Evolutionary conservation across 2,888 invertebrate genomes (phyloP), one percentile per base, ranked within the genome.

Genomic region (Stenotaenia linearis): DNA sequence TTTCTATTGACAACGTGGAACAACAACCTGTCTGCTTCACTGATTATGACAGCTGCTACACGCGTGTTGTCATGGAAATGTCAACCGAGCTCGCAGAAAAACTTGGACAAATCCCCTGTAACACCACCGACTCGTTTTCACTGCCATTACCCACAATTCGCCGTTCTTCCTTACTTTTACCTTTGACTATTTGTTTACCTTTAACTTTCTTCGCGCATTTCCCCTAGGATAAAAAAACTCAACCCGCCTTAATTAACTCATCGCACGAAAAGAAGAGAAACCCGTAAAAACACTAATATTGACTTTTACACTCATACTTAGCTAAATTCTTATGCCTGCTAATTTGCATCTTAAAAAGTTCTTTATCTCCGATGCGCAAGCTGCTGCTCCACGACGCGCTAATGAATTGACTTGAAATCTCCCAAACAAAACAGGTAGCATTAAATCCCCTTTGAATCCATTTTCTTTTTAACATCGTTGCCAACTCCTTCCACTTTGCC

Each of bases 341-440:
- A 28, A 69, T 69, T 69, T 69, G 69, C 69, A 69, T 69, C 28
- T 69, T 28, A 69, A 69, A 69, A 69, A 69, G 25, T 69, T 69
- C 18, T 21, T 69, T 23, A 69, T 28, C 28, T 69, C 2, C 12
- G n/a, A 25, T 9, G 69, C 69, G 25, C 69, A 69, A 69, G 69
- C 69, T 69, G 69, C 28, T 69, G 69, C 69, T 69, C 23, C 23
- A 15, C 69, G 23, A 23, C 28, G 69, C 69, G 10, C 69, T 69
- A 69, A 69, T 69, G 69, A 69, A 69, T 69, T n/a, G 61, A 21
- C 61, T 61, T 61, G 23, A 61, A 21, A 61, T 61, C n/a, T 25
- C 69, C 28, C 25, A 69, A 69, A 69, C 28, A 69, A 45, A 28
- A 69, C 69, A 7, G 21, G 45, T 21, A 18, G 50, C 50, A 50